phyloP scores from a whole-genome alignment of 30 jellyfish, hydroid and myxozoan species.

The Pseudorhiza aurosa region DNA sequence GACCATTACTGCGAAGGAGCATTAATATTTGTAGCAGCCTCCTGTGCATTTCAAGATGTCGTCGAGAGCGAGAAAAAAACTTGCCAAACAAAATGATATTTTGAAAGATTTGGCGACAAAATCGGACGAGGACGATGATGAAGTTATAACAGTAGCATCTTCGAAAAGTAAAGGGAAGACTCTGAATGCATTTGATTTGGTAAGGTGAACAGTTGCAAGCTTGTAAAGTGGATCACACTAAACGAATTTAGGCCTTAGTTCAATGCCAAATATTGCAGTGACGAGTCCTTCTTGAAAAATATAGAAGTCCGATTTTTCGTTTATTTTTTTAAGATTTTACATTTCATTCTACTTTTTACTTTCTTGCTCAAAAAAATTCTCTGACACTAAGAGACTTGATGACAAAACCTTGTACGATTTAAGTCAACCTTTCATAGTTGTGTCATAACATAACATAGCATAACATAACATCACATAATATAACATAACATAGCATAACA shows the following conservation, averaged over 20 bases:
- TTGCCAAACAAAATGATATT: slow-evolving; percentile 45
- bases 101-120: slow-evolving; percentile 6
- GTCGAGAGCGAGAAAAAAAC: slow-evolving; percentile 51
- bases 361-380: too few species aligned
- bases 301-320: neutral
- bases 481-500: too few species aligned
- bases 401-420: too few species aligned
- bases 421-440: too few species aligned
- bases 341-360: neutral
- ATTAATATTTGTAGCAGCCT: neutral
- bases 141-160: neutral
- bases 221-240: too few species aligned
- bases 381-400: too few species aligned
- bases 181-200: slow-evolving; percentile 29
- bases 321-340: neutral
- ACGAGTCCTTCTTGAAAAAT: neutral
- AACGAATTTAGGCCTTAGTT: too few species aligned
- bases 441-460: too few species aligned
- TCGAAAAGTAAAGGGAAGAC: slow-evolving; percentile 21
- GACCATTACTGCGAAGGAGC: neutral
- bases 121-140: slow-evolving; percentile 13
- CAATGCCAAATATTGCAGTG: too few species aligned
- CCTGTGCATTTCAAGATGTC: slow-evolving; percentile 34
- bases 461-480: too few species aligned
- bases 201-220: too few species aligned